These are phyloP conservation scores for Blastobasis lacticolella DNA, from an alignment of 2,888 invertebrate species.

Conservation along the genomic window DNA sequence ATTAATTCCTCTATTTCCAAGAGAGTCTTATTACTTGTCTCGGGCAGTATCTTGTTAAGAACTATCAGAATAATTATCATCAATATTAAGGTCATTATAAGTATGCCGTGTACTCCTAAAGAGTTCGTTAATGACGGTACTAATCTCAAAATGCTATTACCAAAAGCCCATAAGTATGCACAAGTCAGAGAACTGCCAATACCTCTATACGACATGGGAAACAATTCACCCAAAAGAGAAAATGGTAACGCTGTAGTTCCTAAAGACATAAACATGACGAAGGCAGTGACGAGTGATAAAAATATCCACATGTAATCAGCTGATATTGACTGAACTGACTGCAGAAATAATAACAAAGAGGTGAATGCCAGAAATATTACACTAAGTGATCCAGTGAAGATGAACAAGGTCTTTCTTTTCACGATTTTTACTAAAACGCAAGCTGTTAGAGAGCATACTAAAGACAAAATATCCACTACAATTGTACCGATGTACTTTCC, in stretches of 20 bases:
- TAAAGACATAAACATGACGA: constrained; percentile 23
- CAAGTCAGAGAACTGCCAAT: constrained; percentile 24
- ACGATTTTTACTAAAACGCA: constrained; percentile 21
- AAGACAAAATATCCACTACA: constrained; percentile 18
- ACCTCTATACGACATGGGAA: constrained; percentile 23
- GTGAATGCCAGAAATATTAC: constrained; percentile 17
- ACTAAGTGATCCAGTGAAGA: constrained; percentile 20
- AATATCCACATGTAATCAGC: constrained; percentile 20
- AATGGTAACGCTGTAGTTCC: constrained; percentile 22
- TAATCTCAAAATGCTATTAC: constrained; percentile 18
- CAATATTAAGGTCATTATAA: constrained; percentile 10
- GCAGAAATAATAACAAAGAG: constrained; percentile 15
- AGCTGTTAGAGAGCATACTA: constrained; percentile 21
- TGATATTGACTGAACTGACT: constrained; percentile 17
- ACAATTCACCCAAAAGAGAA: constrained; percentile 21
- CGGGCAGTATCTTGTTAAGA: constrained; percentile 18
- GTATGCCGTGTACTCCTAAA: constrained; percentile 15
- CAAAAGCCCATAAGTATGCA: constrained; percentile 23
- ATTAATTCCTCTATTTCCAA: constrained; percentile 19
- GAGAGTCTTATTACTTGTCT: constrained; percentile 17
- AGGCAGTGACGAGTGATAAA: constrained; percentile 17
- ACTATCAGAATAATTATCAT: constrained; percentile 16
- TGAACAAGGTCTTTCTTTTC: constrained; percentile 18
- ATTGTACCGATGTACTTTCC: constrained; percentile 24
- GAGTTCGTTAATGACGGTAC: constrained; percentile 11